Evolutionary conservation across 1,140 invertebrate species (phyloP).

Genomic region (Pectinophora gossypiella): DNA sequence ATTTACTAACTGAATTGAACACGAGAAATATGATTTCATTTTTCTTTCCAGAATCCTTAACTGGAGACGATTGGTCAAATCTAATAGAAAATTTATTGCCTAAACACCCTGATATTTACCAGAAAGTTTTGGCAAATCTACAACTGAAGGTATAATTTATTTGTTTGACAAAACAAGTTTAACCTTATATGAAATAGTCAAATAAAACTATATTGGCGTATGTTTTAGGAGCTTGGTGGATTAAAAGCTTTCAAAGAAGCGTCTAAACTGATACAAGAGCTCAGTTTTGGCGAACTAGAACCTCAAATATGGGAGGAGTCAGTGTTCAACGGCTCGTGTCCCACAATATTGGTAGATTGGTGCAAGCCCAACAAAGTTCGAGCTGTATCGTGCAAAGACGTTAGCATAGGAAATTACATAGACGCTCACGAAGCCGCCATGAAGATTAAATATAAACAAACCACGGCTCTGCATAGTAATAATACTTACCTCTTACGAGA

Average conservation of each 20-base stretch:
- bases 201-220: slow-evolving; percentile 1
- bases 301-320: slow-evolving; percentile 75
- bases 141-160: slow-evolving; percentile 74
- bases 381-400: slow-evolving; percentile 76
- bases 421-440: slow-evolving; percentile 76
- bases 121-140: slow-evolving; percentile 76
- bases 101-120: slow-evolving; percentile 72
- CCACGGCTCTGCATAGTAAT: slow-evolving; percentile 65
- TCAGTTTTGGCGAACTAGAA: slow-evolving; percentile 69
- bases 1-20: too few species aligned
- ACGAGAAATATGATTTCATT: too few species aligned
- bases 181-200: not conserved
- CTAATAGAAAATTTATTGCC: slow-evolving; percentile 75
- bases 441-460: slow-evolving; percentile 72
- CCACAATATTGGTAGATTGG: slow-evolving; percentile 70
- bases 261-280: slow-evolving; percentile 58
- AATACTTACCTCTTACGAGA: slow-evolving; percentile 73
- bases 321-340: slow-evolving; percentile 73
- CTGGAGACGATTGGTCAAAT: slow-evolving; percentile 78
- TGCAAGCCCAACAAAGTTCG: slow-evolving; percentile 67
- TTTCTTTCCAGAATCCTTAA: slow-evolving; percentile 70
- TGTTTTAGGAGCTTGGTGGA: slow-evolving; percentile 73
- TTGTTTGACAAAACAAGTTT: not conserved
- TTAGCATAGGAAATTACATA: slow-evolving; percentile 74
- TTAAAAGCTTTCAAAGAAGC: slow-evolving; percentile 70